Evolutionary conservation across 2,113 vertebrate species (phyloP).

Genomic region (Callorhinus ursinus): DNA sequence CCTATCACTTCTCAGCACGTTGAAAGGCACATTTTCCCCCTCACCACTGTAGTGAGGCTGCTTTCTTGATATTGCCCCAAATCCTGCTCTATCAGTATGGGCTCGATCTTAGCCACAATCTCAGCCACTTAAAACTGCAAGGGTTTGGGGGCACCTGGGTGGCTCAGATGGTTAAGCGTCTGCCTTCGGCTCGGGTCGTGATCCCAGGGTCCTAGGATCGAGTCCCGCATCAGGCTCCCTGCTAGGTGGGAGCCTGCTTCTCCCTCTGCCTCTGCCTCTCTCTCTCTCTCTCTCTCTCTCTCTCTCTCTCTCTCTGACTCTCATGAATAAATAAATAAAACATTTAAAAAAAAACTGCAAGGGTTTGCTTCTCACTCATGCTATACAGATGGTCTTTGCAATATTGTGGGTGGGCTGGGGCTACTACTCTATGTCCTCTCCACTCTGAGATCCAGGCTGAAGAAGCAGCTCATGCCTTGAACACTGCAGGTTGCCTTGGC

Average conservation of each 20-base stretch:
- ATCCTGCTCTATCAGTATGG: background rate
- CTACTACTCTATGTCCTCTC: background rate
- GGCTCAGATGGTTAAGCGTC: no score
- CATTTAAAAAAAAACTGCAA: background rate
- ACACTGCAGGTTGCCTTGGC: background rate
- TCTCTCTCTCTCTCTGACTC: no score
- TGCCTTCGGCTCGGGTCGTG: no score
- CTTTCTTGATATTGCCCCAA: background rate
- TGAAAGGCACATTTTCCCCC: background rate
- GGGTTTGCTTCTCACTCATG: background rate
- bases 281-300: no score
- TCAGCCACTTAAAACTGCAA: background rate
- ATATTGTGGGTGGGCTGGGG: background rate
- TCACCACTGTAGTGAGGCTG: background rate
- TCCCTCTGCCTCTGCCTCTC: no score
- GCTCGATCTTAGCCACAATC: background rate
- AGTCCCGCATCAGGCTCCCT: no score
- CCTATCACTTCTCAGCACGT: background rate
- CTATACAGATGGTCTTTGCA: background rate
- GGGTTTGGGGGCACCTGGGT: no score
- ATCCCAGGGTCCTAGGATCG: no score
- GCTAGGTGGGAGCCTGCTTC: no score
- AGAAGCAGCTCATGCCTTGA: background rate
- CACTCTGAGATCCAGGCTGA: background rate
- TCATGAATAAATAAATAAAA: no score